These are phyloP conservation scores for Heliconius melpomene DNA, from an alignment of 1,140 invertebrate species.

Conservation along the genomic window DNA sequence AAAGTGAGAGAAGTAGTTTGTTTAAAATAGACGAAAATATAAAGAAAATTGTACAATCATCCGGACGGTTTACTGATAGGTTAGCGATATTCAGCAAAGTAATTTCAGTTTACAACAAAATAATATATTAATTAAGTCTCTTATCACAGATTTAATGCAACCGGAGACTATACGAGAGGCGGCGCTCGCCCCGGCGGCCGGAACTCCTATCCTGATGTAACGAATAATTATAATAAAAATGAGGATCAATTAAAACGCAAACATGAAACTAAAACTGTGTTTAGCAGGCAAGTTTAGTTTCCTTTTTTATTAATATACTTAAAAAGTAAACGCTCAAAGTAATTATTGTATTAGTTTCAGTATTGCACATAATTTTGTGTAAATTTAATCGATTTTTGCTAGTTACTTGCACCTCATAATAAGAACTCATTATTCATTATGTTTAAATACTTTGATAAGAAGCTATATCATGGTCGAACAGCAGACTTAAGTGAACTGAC, in stretches of 20 bases:
- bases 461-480: too few species aligned
- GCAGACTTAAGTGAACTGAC: too few species aligned
- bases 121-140: constrained; percentile 25
- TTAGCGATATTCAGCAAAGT: constrained; percentile 49
- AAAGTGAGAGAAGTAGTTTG: constrained; percentile 74
- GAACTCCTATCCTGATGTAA: constrained; percentile 61
- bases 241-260: constrained; percentile 72
- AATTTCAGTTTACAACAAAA: constrained; percentile 35
- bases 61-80: constrained; percentile 76
- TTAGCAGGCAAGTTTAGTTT: constrained; percentile 67
- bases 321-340: background rate
- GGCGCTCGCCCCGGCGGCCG: constrained; percentile 53
- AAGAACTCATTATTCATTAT: background rate
- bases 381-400: background rate
- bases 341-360: background rate
- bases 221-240: constrained; percentile 62
- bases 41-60: constrained; percentile 77
- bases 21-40: constrained; percentile 80
- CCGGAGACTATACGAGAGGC: constrained; percentile 67
- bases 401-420: background rate
- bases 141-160: constrained; percentile 67
- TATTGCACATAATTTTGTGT: background rate
- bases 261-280: constrained; percentile 79
- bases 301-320: background rate
- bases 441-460: background rate